phyloP scores from a whole-genome alignment of 2,888 invertebrate species.

The Lithophane leautieri region DNA sequence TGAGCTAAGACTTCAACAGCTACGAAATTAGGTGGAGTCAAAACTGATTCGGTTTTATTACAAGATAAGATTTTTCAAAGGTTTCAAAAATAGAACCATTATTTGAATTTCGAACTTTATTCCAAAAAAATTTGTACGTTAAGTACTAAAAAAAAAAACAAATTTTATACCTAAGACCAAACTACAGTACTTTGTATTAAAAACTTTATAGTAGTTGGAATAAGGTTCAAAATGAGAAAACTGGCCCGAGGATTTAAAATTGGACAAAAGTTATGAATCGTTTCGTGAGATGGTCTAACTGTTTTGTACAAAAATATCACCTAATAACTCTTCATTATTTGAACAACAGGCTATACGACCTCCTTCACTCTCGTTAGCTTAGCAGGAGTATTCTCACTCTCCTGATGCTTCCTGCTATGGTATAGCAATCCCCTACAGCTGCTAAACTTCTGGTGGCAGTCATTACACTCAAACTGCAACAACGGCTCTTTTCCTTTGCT shows the following conservation, averaged over 20 bases:
- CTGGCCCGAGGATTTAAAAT: not conserved
- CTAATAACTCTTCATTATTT: conserved; percentile 1
- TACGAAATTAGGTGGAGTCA: not conserved
- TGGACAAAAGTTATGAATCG: not conserved
- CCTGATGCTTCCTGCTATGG: conserved; percentile 79
- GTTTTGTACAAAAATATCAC: not conserved
- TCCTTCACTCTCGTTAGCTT: conserved; percentile 21
- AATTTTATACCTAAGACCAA: not conserved
- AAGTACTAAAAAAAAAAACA: not conserved
- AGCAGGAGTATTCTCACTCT: conserved; percentile 15
- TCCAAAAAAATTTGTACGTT: not conserved
- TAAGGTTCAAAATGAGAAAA: not conserved
- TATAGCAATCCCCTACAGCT: conserved; percentile 78
- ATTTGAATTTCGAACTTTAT: not conserved
- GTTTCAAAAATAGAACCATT: no score
- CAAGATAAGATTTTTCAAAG: no score
- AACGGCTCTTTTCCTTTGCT: conserved; percentile 55
- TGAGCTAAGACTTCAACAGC: not conserved
- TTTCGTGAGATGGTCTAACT: not conserved
- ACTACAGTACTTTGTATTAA: not conserved
- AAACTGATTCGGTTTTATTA: not conserved
- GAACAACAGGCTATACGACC: not conserved
- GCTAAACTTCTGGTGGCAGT: conserved; percentile 79
- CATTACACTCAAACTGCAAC: conserved; percentile 73
- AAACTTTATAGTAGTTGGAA: not conserved